These are phyloP conservation scores for Edolisoma coerulescens DNA, from an alignment of 2,113 vertebrate genomes.

Conservation along the genomic window DNA sequence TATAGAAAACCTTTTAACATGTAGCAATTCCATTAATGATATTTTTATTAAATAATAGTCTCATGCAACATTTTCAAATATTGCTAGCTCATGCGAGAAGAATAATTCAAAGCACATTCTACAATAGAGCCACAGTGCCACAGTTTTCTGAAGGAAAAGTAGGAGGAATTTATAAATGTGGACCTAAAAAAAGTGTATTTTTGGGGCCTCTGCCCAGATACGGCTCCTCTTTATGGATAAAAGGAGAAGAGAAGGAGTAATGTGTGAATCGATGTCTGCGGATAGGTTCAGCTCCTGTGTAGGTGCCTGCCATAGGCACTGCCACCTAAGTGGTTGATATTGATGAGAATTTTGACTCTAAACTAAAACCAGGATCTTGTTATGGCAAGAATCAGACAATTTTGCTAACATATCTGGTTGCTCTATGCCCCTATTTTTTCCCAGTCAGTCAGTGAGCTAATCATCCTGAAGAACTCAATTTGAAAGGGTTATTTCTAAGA, in stretches of 20 bases:
- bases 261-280: fast-evolving
- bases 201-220: background rate
- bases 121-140: background rate
- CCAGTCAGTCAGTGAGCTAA: background rate
- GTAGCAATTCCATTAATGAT: background rate
- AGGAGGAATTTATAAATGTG: background rate
- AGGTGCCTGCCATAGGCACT: background rate
- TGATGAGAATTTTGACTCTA: background rate
- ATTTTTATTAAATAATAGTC: background rate
- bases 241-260: background rate
- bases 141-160: background rate
- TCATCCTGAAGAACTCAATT: background rate
- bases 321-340: background rate
- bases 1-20: background rate
- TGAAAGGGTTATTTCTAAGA: background rate
- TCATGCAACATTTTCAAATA: background rate
- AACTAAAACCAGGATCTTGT: background rate
- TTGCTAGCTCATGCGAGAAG: background rate
- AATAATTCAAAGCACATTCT: background rate
- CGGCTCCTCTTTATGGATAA: background rate
- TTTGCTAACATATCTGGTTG: background rate
- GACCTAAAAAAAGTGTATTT: background rate
- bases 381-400: background rate
- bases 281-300: background rate
- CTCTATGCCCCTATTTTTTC: background rate